Evolutionary conservation across 2,888 invertebrate species (phyloP).

Genomic region (Exephanes ischioxanthus): DNA sequence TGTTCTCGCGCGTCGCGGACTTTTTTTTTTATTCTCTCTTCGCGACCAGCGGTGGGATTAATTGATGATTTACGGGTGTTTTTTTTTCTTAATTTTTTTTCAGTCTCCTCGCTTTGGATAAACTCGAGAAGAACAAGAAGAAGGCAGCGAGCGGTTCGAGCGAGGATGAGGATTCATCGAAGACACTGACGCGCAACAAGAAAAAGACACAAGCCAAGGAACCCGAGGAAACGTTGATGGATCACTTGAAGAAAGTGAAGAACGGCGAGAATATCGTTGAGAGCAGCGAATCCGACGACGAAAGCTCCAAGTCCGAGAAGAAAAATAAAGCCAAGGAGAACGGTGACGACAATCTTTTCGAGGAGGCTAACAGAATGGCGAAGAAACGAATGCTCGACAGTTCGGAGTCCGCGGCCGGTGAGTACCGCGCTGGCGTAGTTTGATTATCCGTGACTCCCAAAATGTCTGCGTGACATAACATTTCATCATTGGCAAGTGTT

Average conservation of each 20-base stretch:
- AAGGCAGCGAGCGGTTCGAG: constrained; percentile 52
- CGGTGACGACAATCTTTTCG: constrained; percentile 34
- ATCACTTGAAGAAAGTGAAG: constrained; percentile 75
- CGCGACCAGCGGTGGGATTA: constrained; percentile 52
- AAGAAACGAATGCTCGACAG: constrained; percentile 63
- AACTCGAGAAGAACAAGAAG: constrained; percentile 72
- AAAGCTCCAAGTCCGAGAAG: not conserved
- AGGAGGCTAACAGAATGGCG: constrained; percentile 59
- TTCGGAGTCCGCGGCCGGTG: constrained; percentile 58
- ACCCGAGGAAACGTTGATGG: constrained; percentile 74
- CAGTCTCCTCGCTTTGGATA: constrained; percentile 69
- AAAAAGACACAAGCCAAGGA: constrained; percentile 69
- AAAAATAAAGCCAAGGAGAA: constrained; percentile 22
- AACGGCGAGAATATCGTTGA: constrained; percentile 64
- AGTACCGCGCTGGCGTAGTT: not conserved
- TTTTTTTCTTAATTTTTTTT: constrained; percentile 47
- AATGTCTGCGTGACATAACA: no score
- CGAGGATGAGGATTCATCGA: constrained; percentile 59
- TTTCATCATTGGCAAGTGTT: not conserved
- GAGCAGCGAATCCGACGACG: constrained; percentile 45
- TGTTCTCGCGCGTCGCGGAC: not conserved
- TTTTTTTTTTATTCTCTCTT: constrained; percentile 62
- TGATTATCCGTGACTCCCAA: not conserved
- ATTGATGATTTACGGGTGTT: constrained; percentile 11
- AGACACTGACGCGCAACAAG: constrained; percentile 40